A percentile compares a stretch with the other conserved stretches of the same genome.
Evolutionary conservation across 2,797 vertebrate species (phyloP).

Genomic region (Odontamblyopus rebecca): DNA sequence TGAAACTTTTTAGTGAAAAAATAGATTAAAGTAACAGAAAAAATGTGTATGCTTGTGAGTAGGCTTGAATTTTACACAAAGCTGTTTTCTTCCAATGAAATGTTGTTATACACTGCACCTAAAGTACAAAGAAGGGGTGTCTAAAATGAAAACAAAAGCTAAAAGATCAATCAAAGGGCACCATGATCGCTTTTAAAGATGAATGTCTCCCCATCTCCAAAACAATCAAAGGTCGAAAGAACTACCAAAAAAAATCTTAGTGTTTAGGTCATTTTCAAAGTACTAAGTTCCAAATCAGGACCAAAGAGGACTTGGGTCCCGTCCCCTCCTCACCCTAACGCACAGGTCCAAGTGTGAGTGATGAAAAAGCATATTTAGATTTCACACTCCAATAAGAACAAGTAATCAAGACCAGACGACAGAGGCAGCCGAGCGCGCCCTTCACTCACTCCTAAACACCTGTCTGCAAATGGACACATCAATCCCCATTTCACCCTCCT

Average conservation of each 20-base stretch:
- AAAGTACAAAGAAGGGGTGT: not conserved
- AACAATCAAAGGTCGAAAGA: not conserved
- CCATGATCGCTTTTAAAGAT: not conserved
- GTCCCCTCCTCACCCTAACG: conserved; percentile 38
- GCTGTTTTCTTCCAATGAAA: no score
- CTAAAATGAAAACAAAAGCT: not conserved
- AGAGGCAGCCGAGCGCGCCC: conserved; percentile 69
- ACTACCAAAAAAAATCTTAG: not conserved
- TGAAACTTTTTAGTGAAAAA: no score
- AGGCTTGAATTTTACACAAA: no score
- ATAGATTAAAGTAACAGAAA: no score
- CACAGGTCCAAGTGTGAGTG: conserved; percentile 66
- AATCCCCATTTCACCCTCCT: conserved; percentile 79
- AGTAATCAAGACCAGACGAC: conserved; percentile 73
- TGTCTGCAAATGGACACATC: conserved; percentile 81
- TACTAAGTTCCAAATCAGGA: conserved; percentile 32
- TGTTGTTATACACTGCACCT: no score
- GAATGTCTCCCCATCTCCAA: not conserved
- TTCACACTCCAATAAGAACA: conserved; percentile 80
- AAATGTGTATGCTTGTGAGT: no score
- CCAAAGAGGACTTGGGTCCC: conserved; percentile 30
- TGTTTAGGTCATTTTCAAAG: conserved; percentile 1
- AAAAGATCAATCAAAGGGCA: not conserved
- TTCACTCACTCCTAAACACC: conserved; percentile 73
- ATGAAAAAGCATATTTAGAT: conserved; percentile 80